Conservation (phyloP, 2,797 vertebrate genomes). For the Pseudomugil tenellus region DNA sequence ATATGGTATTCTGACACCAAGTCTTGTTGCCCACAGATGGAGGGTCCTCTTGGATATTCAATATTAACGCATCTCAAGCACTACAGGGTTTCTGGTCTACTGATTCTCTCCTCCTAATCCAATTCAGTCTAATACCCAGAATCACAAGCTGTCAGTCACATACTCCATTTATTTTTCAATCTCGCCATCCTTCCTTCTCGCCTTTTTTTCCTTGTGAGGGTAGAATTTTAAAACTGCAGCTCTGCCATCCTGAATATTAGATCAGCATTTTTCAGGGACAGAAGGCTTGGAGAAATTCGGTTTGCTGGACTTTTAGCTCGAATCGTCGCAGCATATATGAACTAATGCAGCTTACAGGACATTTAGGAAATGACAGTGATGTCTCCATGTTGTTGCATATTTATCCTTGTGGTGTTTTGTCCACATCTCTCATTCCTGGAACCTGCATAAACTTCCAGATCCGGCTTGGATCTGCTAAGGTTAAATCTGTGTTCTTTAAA, state of each 20-base stretch:
- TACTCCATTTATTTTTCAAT: constrained; percentile 78
- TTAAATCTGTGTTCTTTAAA: too few species aligned
- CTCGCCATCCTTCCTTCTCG: constrained; percentile 37
- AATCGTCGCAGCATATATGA: not conserved
- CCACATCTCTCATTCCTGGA: too few species aligned
- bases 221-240: constrained; percentile 45
- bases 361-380: too few species aligned
- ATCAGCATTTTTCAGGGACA: constrained; percentile 19
- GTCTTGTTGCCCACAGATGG: constrained; percentile 30
- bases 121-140: constrained; percentile 69
- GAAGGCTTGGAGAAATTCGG: not conserved
- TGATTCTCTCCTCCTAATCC: constrained; percentile 63
- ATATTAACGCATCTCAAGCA: constrained; percentile 49
- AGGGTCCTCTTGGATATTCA: constrained; percentile 59
- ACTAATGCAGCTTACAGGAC: too few species aligned
- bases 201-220: constrained; percentile 24
- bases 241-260: constrained; percentile 42
- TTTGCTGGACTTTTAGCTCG: not conserved
- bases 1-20: constrained; percentile 41
- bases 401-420: too few species aligned
- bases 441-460: too few species aligned
- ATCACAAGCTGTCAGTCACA: constrained; percentile 72
- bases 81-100: constrained; percentile 35
- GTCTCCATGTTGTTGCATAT: too few species aligned
- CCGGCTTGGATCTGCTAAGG: too few species aligned